Conservation (phyloP, 2,113 vertebrate genomes). For the Desmodus rotundus region DNA sequence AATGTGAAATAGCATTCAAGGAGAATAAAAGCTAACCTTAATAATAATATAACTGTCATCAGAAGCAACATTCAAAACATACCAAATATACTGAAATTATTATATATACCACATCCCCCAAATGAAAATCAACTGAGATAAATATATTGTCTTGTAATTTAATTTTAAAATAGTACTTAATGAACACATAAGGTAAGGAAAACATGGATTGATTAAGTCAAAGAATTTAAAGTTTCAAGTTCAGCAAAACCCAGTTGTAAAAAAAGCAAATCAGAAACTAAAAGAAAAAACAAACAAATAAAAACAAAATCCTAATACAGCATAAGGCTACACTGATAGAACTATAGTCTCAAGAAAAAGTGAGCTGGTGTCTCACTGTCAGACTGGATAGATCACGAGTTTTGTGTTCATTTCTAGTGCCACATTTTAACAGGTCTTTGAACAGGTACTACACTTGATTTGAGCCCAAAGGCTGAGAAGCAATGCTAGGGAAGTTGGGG, state of each 20-base stretch:
- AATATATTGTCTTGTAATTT: not conserved
- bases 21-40: not conserved
- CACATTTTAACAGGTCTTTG: not conserved
- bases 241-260: not conserved
- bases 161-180: slow-evolving; percentile 1
- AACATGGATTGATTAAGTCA: not conserved
- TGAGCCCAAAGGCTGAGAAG: too few species aligned
- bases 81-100: not conserved
- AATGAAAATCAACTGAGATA: slow-evolving; percentile 28
- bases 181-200: not conserved
- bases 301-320: not conserved
- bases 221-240: not conserved
- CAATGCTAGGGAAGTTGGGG: too few species aligned
- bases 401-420: not conserved
- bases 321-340: not conserved
- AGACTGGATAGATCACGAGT: not conserved
- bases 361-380: not conserved
- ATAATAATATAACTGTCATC: not conserved
- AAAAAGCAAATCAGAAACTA: not conserved
- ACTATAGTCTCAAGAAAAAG: not conserved
- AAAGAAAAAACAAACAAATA: not conserved
- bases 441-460: too few species aligned
- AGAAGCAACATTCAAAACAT: not conserved
- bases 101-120: not conserved
- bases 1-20: not conserved